phyloP scores from a whole-genome alignment of 1,140 invertebrate genomes.

The Coenobita brevimanus region DNA sequence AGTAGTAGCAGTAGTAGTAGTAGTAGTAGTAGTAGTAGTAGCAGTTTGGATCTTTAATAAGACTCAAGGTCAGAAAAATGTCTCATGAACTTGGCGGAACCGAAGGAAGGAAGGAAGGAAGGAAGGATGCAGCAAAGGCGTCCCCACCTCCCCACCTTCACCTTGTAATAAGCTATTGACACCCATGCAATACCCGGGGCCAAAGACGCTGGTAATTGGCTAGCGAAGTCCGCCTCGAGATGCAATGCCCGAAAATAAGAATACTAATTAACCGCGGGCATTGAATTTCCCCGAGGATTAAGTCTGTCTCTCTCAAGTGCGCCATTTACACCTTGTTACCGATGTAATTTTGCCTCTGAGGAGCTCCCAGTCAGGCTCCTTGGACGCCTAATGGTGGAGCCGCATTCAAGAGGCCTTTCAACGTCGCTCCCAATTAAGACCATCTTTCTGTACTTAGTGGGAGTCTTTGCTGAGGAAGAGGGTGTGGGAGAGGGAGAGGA shows the following conservation, averaged over 20 bases:
- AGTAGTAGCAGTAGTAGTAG: too few species aligned
- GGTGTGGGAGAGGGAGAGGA: background rate
- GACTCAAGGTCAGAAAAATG: too few species aligned
- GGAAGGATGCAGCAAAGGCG: too few species aligned
- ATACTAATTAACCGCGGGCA: conserved; percentile 40
- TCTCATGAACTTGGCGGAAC: too few species aligned
- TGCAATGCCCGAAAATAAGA: conserved; percentile 34
- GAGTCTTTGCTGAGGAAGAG: background rate
- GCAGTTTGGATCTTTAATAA: too few species aligned
- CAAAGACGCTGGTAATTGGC: too few species aligned
- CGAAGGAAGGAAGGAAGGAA: too few species aligned
- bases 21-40: too few species aligned
- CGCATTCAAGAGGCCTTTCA: conserved; percentile 21
- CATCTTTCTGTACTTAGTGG: conserved; percentile 20
- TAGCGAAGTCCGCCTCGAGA: too few species aligned
- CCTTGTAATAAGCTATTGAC: too few species aligned
- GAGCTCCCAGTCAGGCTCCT: background rate
- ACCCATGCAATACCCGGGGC: too few species aligned
- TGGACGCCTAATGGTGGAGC: conserved; percentile 1
- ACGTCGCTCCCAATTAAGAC: conserved; percentile 18
- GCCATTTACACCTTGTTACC: background rate
- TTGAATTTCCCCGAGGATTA: conserved; percentile 42
- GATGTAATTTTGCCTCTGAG: conserved; percentile 16
- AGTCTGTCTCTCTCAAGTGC: background rate
- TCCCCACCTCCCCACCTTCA: too few species aligned